phyloP scores from a whole-genome alignment of 2,113 vertebrate species.

The Leucopternis melanops region DNA sequence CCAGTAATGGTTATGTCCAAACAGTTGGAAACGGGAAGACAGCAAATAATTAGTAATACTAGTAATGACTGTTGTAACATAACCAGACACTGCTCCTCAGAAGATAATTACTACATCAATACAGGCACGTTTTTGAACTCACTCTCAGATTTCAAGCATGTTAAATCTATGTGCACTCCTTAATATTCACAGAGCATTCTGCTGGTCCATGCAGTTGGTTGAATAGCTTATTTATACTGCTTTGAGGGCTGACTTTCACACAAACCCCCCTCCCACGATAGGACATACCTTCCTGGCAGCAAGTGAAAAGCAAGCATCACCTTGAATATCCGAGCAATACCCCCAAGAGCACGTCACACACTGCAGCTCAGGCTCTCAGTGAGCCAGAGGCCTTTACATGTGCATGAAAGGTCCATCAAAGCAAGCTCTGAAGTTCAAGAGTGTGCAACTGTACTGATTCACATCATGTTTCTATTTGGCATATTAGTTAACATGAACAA shows the following conservation, averaged over 20 bases:
- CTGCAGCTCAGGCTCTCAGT: not conserved
- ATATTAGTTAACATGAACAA: not conserved
- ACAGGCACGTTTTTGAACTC: not conserved
- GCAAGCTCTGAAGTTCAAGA: not conserved
- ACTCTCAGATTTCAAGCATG: not conserved
- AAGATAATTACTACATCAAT: not conserved
- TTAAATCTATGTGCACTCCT: not conserved
- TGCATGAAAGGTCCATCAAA: not conserved
- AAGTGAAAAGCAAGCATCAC: not conserved
- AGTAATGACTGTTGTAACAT: not conserved
- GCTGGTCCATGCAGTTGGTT: not conserved
- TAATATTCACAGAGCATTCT: not conserved
- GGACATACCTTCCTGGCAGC: not conserved
- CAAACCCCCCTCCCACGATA: not conserved
- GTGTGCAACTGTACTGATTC: not conserved
- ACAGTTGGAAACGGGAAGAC: not conserved
- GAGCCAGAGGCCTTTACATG: not conserved
- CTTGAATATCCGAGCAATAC: not conserved
- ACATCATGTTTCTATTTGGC: not conserved
- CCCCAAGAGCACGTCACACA: not conserved
- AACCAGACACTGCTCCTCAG: not conserved
- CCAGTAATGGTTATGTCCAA: not conserved
- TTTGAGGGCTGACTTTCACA: not conserved
- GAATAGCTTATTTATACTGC: not conserved
- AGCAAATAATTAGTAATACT: not conserved